Evolutionary conservation across 2,113 vertebrate genomes (phyloP).

Genomic region (Pteropus alecto): DNA sequence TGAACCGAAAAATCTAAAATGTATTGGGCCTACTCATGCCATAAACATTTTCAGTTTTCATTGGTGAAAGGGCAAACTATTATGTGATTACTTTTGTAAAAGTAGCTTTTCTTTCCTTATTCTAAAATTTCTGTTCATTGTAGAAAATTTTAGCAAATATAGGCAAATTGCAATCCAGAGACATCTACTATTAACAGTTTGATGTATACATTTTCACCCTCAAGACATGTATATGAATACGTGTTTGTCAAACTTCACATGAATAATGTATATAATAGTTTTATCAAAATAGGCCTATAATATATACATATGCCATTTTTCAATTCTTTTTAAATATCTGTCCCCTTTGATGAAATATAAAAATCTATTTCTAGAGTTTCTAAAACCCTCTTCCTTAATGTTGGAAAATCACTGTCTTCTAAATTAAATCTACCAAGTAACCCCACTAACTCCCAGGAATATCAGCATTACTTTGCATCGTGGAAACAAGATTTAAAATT

Average conservation of each 20-base stretch:
- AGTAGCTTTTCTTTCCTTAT: background rate
- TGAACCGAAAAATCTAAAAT: background rate
- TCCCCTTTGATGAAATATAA: background rate
- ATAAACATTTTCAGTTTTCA: background rate
- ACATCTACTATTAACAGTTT: background rate
- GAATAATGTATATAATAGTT: background rate
- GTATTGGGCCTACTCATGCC: background rate
- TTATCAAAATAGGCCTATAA: background rate
- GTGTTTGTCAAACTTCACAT: background rate
- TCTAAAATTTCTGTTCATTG: background rate
- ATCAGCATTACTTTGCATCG: background rate
- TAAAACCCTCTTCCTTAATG: background rate
- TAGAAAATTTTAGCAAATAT: constrained; percentile 8
- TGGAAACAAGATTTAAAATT: background rate
- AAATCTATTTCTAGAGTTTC: background rate
- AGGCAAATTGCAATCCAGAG: background rate
- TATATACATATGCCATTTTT: background rate
- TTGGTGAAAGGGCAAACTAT: background rate
- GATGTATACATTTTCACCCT: background rate
- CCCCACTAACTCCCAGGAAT: background rate
- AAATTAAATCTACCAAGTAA: background rate
- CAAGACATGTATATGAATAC: background rate
- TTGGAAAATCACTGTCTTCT: background rate
- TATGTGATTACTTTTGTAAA: background rate
- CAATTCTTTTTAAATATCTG: background rate